Evolutionary conservation across 2,888 invertebrate genomes (phyloP).

Genomic region (Eulithis testata): DNA sequence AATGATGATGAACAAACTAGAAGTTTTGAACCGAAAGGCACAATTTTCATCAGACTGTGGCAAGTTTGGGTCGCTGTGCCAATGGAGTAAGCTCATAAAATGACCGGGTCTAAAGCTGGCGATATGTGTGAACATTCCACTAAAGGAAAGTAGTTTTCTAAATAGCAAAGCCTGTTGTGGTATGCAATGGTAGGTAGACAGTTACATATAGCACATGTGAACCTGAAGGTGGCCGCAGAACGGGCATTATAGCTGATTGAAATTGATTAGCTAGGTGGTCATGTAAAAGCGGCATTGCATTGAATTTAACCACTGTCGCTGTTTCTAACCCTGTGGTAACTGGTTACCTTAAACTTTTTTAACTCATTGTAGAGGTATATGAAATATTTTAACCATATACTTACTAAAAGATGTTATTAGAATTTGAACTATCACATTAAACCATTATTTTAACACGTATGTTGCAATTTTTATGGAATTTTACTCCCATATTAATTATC

Average conservation of each 20-base stretch:
- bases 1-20: no score
- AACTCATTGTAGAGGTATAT: no score
- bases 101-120: constrained; percentile 3
- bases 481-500: constrained; percentile 3
- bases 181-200: background rate
- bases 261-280: constrained; percentile 17
- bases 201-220: constrained; percentile 1
- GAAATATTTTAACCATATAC: no score
- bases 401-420: no score
- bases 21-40: no score
- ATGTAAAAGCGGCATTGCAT: background rate
- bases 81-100: constrained; percentile 4
- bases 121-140: constrained; percentile 12
- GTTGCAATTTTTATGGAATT: no score
- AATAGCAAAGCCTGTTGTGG: constrained; percentile 14
- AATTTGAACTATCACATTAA: no score
- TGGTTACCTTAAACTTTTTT: background rate
- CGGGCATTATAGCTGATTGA: constrained; percentile 3
- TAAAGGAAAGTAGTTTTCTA: constrained; percentile 24
- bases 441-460: no score
- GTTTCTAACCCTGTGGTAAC: background rate
- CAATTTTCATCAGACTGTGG: no score
- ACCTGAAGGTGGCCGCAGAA: constrained; percentile 7
- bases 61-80: background rate
- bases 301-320: background rate